Percentiles rank a stretch among this genome's conserved stretches.
Conservation (phyloP, 2,888 invertebrate species). For the Belgica antarctica region DNA sequence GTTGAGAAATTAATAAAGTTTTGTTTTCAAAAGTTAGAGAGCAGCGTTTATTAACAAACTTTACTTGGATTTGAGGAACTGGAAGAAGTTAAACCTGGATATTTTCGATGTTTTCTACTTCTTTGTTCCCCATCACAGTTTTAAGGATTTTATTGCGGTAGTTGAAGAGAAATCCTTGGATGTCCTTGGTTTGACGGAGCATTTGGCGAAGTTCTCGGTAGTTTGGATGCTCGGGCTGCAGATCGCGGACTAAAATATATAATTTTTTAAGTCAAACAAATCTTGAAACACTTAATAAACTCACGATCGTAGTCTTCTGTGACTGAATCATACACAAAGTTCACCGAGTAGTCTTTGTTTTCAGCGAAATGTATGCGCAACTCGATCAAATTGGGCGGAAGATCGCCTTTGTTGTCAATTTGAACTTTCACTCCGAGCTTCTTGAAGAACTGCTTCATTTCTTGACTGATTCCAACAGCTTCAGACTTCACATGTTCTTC, state of each 20-base stretch:
- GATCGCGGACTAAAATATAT: neutral
- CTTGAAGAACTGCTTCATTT: neutral
- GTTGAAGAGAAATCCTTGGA: constrained; percentile 14
- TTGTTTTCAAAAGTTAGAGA: too few relatives aligned
- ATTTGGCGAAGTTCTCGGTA: neutral
- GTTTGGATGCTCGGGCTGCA: neutral
- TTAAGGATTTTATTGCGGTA: neutral
- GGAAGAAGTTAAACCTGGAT: too few relatives aligned
- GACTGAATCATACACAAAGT: constrained; percentile 9
- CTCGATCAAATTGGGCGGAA: neutral
- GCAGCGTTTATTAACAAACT: too few relatives aligned
- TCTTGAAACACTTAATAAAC: neutral
- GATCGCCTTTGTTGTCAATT: neutral
- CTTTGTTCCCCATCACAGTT: neutral
- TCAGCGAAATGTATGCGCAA: neutral
- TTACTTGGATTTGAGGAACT: neutral
- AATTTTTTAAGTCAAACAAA: neutral
- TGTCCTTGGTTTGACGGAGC: neutral
- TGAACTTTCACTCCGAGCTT: neutral
- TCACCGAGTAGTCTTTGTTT: neutral
- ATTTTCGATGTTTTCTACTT: too few relatives aligned
- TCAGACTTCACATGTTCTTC: neutral
- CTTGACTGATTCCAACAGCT: neutral
- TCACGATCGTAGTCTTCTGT: constrained; percentile 34
- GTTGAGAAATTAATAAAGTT: too few relatives aligned